phyloP scores from a whole-genome alignment of 2,888 invertebrate species.

The Synanthedon myopaeformis region DNA sequence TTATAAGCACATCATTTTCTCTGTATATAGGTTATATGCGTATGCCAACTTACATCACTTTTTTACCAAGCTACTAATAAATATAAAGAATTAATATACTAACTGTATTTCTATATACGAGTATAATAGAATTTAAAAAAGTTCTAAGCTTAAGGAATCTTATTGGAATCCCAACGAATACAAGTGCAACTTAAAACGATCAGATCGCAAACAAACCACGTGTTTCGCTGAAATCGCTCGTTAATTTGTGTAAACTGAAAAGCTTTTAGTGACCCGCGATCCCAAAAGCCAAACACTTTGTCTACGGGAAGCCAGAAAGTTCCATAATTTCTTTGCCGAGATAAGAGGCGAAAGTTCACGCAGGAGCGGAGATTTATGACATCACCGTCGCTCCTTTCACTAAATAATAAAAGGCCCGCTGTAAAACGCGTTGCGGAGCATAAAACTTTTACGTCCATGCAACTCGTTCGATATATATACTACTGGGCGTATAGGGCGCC shows the following conservation, averaged over 20 bases:
- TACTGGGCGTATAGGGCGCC: constrained; percentile 33
- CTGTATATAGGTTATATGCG: no score
- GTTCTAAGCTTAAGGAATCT: no score
- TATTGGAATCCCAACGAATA: no score
- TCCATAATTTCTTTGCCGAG: constrained; percentile 68
- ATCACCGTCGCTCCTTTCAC: constrained; percentile 68
- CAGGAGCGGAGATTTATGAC: constrained; percentile 70
- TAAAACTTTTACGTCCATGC: constrained; percentile 69
- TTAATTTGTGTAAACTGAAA: constrained; percentile 45
- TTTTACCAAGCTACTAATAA: no score
- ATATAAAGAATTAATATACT: no score
- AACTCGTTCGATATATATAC: constrained; percentile 63
- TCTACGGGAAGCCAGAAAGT: constrained; percentile 66
- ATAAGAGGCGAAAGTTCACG: constrained; percentile 70
- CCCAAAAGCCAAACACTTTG: constrained; percentile 67
- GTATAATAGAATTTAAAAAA: no score
- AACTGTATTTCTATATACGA: no score
- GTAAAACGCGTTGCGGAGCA: constrained; percentile 63
- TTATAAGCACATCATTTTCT: no score
- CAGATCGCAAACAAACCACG: constrained; percentile 12
- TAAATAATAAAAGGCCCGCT: constrained; percentile 69
- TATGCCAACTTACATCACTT: no score
- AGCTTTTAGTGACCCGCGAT: constrained; percentile 58
- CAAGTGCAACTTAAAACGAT: background rate
- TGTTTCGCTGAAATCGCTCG: constrained; percentile 25